A percentile compares a stretch with the other conserved stretches of the same genome.
Evolutionary conservation across 2,888 invertebrate species (phyloP).

Genomic region (Ernsta delagoae): DNA sequence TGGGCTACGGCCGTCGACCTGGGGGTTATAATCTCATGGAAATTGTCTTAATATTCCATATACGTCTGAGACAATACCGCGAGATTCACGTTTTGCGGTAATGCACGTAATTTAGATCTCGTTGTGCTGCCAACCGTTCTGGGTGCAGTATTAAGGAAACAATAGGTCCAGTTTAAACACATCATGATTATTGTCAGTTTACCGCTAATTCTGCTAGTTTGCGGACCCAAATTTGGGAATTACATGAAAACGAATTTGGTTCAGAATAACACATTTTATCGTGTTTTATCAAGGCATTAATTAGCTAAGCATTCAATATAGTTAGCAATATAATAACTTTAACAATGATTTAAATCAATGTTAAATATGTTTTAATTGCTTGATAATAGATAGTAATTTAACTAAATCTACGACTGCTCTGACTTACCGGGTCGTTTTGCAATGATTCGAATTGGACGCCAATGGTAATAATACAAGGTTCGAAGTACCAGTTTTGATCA

Average conservation of each 20-base stretch:
- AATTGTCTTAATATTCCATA: slow-evolving; percentile 62
- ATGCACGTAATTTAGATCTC: slow-evolving; percentile 64
- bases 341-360: no score
- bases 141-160: slow-evolving; percentile 3
- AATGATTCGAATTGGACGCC: slow-evolving; percentile 15
- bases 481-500: slow-evolving; percentile 22
- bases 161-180: neutral
- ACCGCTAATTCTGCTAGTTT: neutral
- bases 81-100: slow-evolving; percentile 64
- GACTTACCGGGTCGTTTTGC: neutral
- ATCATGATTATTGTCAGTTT: neutral
- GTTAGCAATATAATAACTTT: no score
- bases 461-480: slow-evolving; percentile 4
- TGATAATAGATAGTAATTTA: no score
- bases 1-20: slow-evolving; percentile 56
- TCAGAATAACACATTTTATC: neutral
- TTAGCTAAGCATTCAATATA: no score
- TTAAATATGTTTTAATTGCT: no score
- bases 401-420: neutral
- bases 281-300: no score
- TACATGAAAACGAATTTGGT: neutral
- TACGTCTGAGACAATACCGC: slow-evolving; percentile 67
- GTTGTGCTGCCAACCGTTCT: slow-evolving; percentile 8
- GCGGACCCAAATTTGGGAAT: neutral
- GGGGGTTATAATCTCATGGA: slow-evolving; percentile 56